Percentiles rank a stretch among this genome's conserved stretches.
Conservation (phyloP, 1,140 invertebrate genomes). For the Saccostrea glomerata region DNA sequence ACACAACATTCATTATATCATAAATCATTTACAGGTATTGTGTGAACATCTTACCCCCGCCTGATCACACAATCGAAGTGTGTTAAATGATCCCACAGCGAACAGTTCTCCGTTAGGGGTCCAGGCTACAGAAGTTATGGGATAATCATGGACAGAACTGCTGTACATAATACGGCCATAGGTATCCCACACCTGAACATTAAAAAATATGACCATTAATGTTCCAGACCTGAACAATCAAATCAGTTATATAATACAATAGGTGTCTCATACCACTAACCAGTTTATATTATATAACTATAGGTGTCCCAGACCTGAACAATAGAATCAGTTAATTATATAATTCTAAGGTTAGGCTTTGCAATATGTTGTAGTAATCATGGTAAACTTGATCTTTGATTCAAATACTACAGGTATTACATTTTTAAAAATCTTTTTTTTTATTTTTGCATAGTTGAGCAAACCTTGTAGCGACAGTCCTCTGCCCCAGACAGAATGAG, state of each 20-base stretch:
- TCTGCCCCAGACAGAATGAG: conserved; percentile 96
- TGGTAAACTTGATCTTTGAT: too few species aligned
- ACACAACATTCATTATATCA: neutral
- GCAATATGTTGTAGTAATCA: too few species aligned
- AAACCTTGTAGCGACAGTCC: conserved; percentile 94
- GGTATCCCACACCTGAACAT: conserved; percentile 90
- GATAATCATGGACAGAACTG: conserved; percentile 89
- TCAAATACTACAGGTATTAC: too few species aligned
- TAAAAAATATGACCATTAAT: neutral
- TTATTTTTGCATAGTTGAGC: neutral
- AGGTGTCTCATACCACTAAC: conserved; percentile 96
- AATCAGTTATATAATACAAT: conserved; percentile 86
- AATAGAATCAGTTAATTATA: too few species aligned
- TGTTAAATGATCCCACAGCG: conserved; percentile 95
- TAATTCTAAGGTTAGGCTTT: too few species aligned
- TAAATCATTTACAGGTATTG: too few species aligned
- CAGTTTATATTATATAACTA: conserved; percentile 90
- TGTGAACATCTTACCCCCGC: conserved; percentile 87
- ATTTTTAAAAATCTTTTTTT: too few species aligned
- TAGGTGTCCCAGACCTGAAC: conserved; percentile 91
- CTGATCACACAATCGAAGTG: conserved; percentile 94
- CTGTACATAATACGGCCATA: conserved; percentile 92
- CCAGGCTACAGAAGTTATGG: conserved; percentile 94
- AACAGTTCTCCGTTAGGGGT: conserved; percentile 94
- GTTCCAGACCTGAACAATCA: too few species aligned